A percentile compares a stretch with the other conserved stretches of the same genome.
phyloP scores from a whole-genome alignment of 2,797 vertebrate genomes.

The Alfaro cultratus region DNA sequence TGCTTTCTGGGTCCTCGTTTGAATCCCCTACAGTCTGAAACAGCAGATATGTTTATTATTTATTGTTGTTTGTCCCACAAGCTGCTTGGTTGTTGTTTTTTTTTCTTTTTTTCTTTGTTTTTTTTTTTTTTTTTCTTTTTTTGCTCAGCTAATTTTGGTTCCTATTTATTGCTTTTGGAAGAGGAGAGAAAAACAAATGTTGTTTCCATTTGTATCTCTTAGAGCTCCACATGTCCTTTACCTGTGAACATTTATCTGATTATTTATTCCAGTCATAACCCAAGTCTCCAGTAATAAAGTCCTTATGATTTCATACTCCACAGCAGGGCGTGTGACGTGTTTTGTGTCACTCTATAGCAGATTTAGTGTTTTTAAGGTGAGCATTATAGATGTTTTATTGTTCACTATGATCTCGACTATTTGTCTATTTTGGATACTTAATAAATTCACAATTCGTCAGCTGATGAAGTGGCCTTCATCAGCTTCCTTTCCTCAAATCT shows the following conservation, averaged over 20 bases:
- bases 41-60: constrained; percentile 82
- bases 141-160: constrained; percentile 78
- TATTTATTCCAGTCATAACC: constrained; percentile 98
- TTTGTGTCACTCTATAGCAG: not conserved
- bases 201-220: constrained; percentile 78
- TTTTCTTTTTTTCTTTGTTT: constrained; percentile 23
- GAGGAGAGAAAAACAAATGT: constrained; percentile 70
- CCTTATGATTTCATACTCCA: constrained; percentile 89
- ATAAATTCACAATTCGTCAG: constrained; percentile 35
- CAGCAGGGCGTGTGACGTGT: constrained; percentile 28
- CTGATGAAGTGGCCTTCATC: constrained; percentile 36
- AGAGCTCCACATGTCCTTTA: constrained; percentile 80
- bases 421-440: constrained; percentile 16
- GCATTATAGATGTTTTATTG: not conserved
- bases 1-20: constrained; percentile 68
- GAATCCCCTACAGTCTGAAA: constrained; percentile 73
- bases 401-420: not conserved
- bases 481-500: constrained; percentile 40
- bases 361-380: not conserved
- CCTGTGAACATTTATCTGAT: constrained; percentile 88
- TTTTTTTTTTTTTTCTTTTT: constrained; percentile 5
- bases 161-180: constrained; percentile 90
- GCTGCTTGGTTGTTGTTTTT: constrained; percentile 63
- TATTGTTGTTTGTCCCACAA: constrained; percentile 84
- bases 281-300: constrained; percentile 97